These are phyloP conservation scores for Enteromius afrohamiltoni DNA, from an alignment of 2,797 vertebrate genomes.

Conservation along the genomic window DNA sequence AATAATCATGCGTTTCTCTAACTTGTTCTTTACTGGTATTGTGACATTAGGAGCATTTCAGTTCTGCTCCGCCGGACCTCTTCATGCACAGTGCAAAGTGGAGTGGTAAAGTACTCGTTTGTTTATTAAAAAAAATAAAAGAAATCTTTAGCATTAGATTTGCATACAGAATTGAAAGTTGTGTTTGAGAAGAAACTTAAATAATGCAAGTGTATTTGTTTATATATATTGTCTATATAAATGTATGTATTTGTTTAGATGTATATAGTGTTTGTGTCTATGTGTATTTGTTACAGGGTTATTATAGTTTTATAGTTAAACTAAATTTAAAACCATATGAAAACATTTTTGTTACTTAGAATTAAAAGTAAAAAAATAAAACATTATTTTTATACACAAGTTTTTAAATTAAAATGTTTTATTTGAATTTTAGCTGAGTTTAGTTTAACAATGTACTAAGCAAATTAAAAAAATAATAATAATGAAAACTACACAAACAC, in stretches of 20 bases:
- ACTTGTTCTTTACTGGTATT: conserved; percentile 57
- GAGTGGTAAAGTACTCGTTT: conserved; percentile 69
- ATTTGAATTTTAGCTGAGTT: no score
- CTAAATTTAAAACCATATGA: background rate
- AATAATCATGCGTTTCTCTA: conserved; percentile 57
- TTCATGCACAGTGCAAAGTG: conserved; percentile 82
- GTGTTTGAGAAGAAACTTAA: background rate
- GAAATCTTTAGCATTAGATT: background rate
- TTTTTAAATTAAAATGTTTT: no score
- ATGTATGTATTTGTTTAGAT: background rate
- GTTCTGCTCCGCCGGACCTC: conserved; percentile 64
- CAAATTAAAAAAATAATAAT: no score
- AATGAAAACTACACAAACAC: no score
- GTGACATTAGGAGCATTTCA: conserved; percentile 56
- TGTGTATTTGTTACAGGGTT: background rate
- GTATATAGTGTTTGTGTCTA: background rate
- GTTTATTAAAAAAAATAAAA: background rate
- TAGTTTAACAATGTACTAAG: no score
- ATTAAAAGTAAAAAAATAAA: no score
- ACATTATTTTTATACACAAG: no score
- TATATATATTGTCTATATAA: background rate
- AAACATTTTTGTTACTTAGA: no score
- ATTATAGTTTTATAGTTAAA: background rate
- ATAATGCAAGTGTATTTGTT: background rate
- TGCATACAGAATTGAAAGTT: background rate